A percentile compares a stretch with the other conserved stretches of the same genome.
phyloP scores from a whole-genome alignment of 2,888 invertebrate genomes.

The Tenthredo mesomela region DNA sequence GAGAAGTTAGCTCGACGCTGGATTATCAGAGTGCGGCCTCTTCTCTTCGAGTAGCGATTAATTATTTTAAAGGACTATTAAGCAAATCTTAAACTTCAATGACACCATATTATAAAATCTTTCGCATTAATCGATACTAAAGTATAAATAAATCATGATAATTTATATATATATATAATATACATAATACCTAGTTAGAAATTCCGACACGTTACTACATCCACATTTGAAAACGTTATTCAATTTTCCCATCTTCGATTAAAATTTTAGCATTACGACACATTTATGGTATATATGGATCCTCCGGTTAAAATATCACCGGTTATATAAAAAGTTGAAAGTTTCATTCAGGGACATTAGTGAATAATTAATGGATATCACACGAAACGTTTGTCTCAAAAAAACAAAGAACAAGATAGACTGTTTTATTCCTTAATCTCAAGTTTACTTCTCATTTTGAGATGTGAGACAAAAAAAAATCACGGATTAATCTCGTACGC shows the following conservation, averaged over 20 bases:
- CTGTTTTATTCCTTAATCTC: not conserved
- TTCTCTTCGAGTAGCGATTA: constrained; percentile 25
- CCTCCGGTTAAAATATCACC: not conserved
- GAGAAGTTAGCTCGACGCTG: not conserved
- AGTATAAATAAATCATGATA: constrained; percentile 16
- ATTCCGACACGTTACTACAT: not conserved
- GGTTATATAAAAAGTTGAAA: not conserved
- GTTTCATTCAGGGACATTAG: not conserved
- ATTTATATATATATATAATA: not conserved
- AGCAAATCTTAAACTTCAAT: constrained; percentile 20
- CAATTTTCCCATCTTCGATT: not conserved
- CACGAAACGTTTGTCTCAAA: not conserved
- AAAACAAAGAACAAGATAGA: not conserved
- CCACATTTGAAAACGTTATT: not conserved
- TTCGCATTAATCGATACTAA: constrained; percentile 15
- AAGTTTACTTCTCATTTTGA: not conserved
- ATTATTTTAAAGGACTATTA: constrained; percentile 15
- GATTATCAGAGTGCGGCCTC: not conserved
- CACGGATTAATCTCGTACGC: not conserved
- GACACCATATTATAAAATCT: not conserved
- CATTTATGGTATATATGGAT: not conserved
- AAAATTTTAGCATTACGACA: too few species aligned
- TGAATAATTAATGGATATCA: not conserved
- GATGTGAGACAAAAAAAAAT: not conserved
- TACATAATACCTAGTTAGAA: not conserved